Evolutionary conservation across 53 echinoderm and acorn worm species (phyloP), one percentile per base, ranked within the genome.

Genomic region (Holothuria scabra): DNA sequence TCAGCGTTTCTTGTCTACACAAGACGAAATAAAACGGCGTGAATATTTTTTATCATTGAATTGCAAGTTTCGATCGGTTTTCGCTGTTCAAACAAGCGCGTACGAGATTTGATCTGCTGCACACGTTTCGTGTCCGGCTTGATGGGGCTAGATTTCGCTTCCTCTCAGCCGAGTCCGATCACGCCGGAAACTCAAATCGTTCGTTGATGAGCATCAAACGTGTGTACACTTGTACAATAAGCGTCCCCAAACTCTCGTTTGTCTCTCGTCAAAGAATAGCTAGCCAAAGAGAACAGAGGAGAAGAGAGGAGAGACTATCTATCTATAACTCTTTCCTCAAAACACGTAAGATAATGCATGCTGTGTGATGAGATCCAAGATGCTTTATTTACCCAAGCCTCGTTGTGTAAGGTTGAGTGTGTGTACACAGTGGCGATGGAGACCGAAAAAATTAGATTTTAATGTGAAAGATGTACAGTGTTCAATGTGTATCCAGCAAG

Each of bases 31-130:
- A 72, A 72, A 46, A 72, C 72, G 72, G 23, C 44, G 72, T 72
- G 72, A 72, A 72, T 44, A 72, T 72, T 72, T n/a, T 48, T 46
- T 72, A 34, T 69, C 69, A 22, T 69, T 69, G 72, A 72, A 48
- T 72, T 72, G 72, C 72, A 72, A 72, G 72, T 72, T 72, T 72
- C 72, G 72, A 72, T 72, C 72, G 46, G 72, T 72, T 72, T 72
- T 46, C 46, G 72, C 72, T 72, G 72, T 72, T 72, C 72, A 72
- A 72, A 72, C 72, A 72, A 72, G 72, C 72, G 72, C 23, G 72
- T 72, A 46, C 22, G 72, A 72, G 72, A 72, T 72, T 72, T 72
- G 72, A 72, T 38, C 72, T 48, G 46, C 44, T 48, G 72, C 72
- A 72, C 72, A 48, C 72, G 72, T 48, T 44, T 72, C 72, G 72